Percentiles rank a stretch among this genome's conserved stretches.
These are phyloP conservation scores for Cavia porcellus DNA, from an alignment of 2,113 vertebrate genomes.

Conservation along the genomic window DNA sequence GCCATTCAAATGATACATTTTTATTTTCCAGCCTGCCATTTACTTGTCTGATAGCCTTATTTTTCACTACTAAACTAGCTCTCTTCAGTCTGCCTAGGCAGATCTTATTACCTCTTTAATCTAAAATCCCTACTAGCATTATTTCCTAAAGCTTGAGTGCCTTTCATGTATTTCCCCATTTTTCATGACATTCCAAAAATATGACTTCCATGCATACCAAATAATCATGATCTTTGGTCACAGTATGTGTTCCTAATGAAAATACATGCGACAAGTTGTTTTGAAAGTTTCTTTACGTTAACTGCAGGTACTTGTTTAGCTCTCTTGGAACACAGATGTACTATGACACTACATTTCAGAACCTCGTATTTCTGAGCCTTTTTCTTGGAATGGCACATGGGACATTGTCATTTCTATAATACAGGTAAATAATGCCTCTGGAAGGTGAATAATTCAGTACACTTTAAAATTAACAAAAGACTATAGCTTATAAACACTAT, in stretches of 20 bases:
- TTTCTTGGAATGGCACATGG: background rate
- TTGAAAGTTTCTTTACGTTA: background rate
- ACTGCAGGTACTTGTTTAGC: background rate
- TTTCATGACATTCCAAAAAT: conserved; percentile 70
- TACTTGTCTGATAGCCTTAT: conserved; percentile 74
- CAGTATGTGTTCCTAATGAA: conserved; percentile 34
- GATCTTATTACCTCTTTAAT: conserved; percentile 76
- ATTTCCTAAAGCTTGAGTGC: conserved; percentile 66
- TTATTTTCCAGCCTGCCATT: conserved; percentile 73
- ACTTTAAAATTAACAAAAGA: background rate
- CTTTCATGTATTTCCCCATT: conserved; percentile 67
- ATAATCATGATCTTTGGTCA: background rate
- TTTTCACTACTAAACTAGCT: conserved; percentile 69
- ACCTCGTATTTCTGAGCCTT: background rate
- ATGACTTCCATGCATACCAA: conserved; percentile 6
- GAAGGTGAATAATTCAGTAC: background rate
- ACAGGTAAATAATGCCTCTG: background rate
- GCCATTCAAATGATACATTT: conserved; percentile 72
- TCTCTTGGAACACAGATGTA: background rate
- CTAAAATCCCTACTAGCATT: conserved; percentile 70
- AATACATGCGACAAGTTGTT: background rate
- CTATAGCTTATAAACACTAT: background rate
- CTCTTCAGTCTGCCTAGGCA: conserved; percentile 72
- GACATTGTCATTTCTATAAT: background rate
- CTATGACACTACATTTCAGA: background rate